A percentile compares a stretch with the other conserved stretches of the same genome.
phyloP scores from a whole-genome alignment of 2,797 vertebrate genomes.

The Peromyscus nudipes region DNA sequence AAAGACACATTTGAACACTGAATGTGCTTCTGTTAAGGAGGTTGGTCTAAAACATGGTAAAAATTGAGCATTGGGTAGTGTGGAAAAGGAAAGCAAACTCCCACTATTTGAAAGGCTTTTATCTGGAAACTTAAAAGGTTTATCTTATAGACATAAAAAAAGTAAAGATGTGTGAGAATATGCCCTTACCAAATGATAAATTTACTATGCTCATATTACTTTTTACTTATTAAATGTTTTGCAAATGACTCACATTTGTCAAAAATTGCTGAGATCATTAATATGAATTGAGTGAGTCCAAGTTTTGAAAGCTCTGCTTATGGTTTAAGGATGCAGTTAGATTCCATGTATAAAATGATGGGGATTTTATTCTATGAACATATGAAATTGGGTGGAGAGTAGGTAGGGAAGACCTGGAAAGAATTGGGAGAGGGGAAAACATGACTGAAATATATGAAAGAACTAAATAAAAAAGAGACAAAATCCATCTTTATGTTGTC shows the following conservation, averaged over 20 bases:
- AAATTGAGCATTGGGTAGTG: not conserved
- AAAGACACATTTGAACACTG: not conserved
- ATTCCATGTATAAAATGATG: not conserved
- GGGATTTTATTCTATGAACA: not conserved
- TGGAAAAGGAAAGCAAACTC: not conserved
- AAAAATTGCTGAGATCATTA: not conserved
- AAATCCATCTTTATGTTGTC: not conserved
- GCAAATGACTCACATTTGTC: not conserved
- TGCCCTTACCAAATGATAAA: not conserved
- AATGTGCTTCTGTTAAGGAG: not conserved
- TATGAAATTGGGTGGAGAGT: not conserved
- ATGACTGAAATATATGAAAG: not conserved
- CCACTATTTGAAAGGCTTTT: not conserved
- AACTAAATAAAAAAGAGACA: not conserved
- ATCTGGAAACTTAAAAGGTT: not conserved
- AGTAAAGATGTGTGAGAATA: not conserved
- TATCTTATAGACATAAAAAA: not conserved
- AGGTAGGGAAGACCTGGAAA: not conserved
- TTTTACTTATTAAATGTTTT: constrained; percentile 1
- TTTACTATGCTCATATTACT: not conserved
- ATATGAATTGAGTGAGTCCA: not conserved
- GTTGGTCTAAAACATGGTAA: not conserved
- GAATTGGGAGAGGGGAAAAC: not conserved
- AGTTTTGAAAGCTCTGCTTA: not conserved
- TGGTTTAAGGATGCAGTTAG: not conserved